Percentiles rank a stretch among this genome's conserved stretches.
Evolutionary conservation across 2,797 vertebrate genomes (phyloP).

Genomic region (Arrhamphus sclerolepis): DNA sequence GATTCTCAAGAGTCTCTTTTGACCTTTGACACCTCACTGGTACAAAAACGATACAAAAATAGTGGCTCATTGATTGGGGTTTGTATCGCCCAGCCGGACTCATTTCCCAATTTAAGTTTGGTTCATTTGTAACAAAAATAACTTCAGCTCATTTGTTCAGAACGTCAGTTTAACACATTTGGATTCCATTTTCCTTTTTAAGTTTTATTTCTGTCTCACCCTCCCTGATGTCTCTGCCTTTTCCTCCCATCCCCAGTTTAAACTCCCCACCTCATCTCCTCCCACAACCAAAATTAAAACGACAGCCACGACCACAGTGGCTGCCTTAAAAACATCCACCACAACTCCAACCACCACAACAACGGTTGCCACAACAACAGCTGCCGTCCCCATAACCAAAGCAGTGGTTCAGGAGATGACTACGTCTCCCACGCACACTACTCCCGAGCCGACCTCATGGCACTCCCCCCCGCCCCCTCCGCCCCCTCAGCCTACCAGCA

Average conservation of each 20-base stretch:
- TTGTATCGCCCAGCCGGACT: too few relatives aligned
- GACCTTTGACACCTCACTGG: too few relatives aligned
- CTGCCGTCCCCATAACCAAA: constrained; percentile 33
- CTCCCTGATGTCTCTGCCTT: constrained; percentile 47
- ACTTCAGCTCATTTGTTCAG: neutral
- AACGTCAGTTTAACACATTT: constrained; percentile 39
- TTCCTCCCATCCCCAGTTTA: constrained; percentile 71
- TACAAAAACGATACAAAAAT: too few relatives aligned
- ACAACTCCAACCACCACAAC: constrained; percentile 3
- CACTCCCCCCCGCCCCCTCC: constrained; percentile 66
- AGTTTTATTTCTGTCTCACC: constrained; percentile 63
- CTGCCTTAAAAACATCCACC: constrained; percentile 51
- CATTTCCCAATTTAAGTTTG: too few relatives aligned
- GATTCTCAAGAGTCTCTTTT: too few relatives aligned
- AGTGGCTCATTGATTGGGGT: too few relatives aligned
- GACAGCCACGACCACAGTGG: constrained; percentile 37
- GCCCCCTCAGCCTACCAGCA: constrained; percentile 47
- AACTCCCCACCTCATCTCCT: constrained; percentile 75
- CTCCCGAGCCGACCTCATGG: constrained; percentile 52
- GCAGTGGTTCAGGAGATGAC: constrained; percentile 24
- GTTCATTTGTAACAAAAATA: too few relatives aligned
- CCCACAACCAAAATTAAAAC: constrained; percentile 60
- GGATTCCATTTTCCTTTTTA: constrained; percentile 53
- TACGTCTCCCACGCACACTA: constrained; percentile 39
- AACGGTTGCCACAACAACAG: constrained; percentile 20